Conservation (phyloP, 2,888 invertebrate species). For the Creontiades dilutus region DNA sequence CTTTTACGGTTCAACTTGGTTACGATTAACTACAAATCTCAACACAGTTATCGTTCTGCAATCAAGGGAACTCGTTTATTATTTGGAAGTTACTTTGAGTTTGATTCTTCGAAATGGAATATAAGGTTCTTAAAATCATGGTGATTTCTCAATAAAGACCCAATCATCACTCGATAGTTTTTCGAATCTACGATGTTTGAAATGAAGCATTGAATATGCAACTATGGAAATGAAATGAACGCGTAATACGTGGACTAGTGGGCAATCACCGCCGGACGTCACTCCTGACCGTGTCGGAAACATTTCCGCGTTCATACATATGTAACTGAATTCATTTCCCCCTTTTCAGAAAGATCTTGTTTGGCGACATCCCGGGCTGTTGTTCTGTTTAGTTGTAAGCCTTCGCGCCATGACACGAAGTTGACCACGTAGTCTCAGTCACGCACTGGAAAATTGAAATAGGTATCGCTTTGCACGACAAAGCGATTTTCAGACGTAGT, state of each 20-base stretch:
- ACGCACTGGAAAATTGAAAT: not conserved
- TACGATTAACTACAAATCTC: too few species aligned
- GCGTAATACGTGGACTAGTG: slow-evolving; percentile 6
- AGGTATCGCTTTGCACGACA: not conserved
- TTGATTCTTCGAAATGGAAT: too few species aligned
- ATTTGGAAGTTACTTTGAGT: too few species aligned
- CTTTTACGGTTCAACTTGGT: too few species aligned
- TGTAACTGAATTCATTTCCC: slow-evolving; percentile 21
- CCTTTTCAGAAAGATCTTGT: not conserved
- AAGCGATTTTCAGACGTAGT: not conserved
- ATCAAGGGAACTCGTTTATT: too few species aligned
- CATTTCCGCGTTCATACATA: slow-evolving; percentile 7
- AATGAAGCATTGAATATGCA: not conserved
- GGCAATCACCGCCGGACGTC: not conserved
- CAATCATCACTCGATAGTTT: too few species aligned
- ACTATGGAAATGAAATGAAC: slow-evolving; percentile 1
- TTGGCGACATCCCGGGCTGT: slow-evolving; percentile 9
- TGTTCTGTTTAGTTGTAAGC: not conserved
- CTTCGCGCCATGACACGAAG: not conserved
- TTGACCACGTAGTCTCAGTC: not conserved
- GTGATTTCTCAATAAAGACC: too few species aligned
- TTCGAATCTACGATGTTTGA: too few species aligned
- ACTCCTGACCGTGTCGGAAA: not conserved
- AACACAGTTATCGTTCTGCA: too few species aligned
- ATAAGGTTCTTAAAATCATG: too few species aligned